phyloP scores from a whole-genome alignment of 2,113 vertebrate species.

The Chinchilla lanigera region DNA sequence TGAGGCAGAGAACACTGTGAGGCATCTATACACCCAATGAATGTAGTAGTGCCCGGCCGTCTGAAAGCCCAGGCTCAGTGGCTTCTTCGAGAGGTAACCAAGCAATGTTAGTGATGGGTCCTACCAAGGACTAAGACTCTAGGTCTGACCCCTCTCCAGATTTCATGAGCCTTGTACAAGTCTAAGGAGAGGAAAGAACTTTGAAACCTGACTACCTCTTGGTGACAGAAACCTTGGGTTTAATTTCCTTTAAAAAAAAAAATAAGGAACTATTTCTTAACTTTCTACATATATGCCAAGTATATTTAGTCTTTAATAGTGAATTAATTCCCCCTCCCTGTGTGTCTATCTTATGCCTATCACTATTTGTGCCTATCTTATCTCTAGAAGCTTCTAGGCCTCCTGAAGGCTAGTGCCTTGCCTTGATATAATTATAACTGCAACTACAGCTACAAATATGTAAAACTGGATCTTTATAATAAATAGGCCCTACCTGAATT shows the following conservation, averaged over 20 bases:
- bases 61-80: background rate
- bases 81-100: background rate
- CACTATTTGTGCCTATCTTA: background rate
- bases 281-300: background rate
- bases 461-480: background rate
- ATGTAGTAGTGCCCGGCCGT: too few species aligned
- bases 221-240: background rate
- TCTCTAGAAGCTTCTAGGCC: background rate
- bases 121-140: background rate
- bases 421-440: background rate
- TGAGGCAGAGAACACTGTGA: background rate
- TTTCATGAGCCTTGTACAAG: background rate
- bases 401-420: background rate
- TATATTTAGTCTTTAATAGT: background rate
- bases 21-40: background rate
- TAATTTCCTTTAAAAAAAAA: constrained; percentile 48
- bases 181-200: background rate
- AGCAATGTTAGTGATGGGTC: background rate
- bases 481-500: background rate
- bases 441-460: background rate
- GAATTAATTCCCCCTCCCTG: background rate
- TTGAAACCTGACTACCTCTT: background rate
- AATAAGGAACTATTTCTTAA: constrained; percentile 20
- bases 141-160: background rate
- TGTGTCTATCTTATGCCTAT: background rate